These are phyloP conservation scores for Trypoxylus dichotomus DNA, from an alignment of 1,140 invertebrate species.

Conservation along the genomic window DNA sequence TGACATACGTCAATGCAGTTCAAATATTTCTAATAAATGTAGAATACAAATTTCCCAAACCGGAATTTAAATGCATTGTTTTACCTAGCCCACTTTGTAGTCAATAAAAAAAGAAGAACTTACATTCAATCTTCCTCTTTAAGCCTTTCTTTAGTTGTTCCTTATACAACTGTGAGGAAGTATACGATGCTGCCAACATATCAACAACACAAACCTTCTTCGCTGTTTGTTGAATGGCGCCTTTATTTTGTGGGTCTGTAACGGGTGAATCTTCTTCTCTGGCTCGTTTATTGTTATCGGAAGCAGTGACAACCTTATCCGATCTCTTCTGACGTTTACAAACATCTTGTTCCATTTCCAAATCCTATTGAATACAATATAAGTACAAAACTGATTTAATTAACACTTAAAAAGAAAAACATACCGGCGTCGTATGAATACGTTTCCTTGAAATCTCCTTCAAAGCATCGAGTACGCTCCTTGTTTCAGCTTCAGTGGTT, in stretches of 20 bases:
- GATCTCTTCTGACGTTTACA: slow-evolving; percentile 22
- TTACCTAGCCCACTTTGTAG: too few relatives aligned
- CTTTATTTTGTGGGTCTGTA: neutral
- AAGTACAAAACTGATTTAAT: neutral
- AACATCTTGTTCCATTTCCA: slow-evolving; percentile 10
- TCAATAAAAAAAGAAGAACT: too few relatives aligned
- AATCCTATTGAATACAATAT: slow-evolving; percentile 15
- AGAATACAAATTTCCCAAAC: too few relatives aligned
- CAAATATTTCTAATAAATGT: too few relatives aligned
- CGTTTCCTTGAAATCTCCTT: slow-evolving; percentile 59
- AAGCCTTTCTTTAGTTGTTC: slow-evolving; percentile 33
- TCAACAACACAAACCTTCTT: slow-evolving; percentile 44
- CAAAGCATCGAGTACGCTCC: slow-evolving; percentile 56
- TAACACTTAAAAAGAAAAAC: too few relatives aligned
- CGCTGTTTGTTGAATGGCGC: neutral
- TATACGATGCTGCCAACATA: slow-evolving; percentile 42
- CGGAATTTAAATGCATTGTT: too few relatives aligned
- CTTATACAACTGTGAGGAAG: slow-evolving; percentile 40
- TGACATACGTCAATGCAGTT: too few relatives aligned
- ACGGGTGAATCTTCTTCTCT: slow-evolving; percentile 20
- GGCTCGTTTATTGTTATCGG: neutral
- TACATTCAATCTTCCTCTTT: slow-evolving; percentile 38
- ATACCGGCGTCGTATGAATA: slow-evolving; percentile 54
- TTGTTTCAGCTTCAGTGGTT: slow-evolving; percentile 40
- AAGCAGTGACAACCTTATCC: neutral